Base-by-base conservation (phyloP, 2,888 invertebrate genomes). In the Aphidoletes aphidimyza region DNA sequence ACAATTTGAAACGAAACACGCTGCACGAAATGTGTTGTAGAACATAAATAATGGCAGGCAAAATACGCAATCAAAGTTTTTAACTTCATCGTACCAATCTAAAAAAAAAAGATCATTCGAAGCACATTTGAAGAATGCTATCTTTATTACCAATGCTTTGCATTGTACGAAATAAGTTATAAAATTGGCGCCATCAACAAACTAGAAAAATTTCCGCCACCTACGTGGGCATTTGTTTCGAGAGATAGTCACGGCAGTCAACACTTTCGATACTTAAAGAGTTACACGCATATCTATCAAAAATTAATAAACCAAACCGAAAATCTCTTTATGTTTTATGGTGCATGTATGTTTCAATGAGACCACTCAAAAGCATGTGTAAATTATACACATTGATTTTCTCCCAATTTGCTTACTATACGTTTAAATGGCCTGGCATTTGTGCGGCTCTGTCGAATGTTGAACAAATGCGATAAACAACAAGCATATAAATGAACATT, bases 221-320 rank as follows among this genome's bases (percentile, higher is more conserved):
- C 81, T 81, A 81, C 81, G 37, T 81, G 2, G 81, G 37, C 0
- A 78, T 22, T 37, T 22, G 19, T n/a, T 37, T 37, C 0, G 34
- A 69, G 69, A 69, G 36, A 26, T 17, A 14, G 47, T 47, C 17
- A 2, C 26, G 17, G 37, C 81, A 81, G 37, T 81, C 81, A 81
- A 81, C 81, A 81, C 81, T 81, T 81, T 81, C 81, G 37, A 37
- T 81, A 37, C 37, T 81, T 81, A 81, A 81, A n/a, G 37, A 36
- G 22, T 81, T 81, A 81, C 81, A 81, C 81, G 81, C 81, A 81
- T 81, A 81, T 81, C 81, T 36, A 81, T 81, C 81, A 81, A 81
- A n/a, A 81, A 37, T 37, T 81, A 30, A 69, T 69, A 69, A 69
- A 69, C 11, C 34, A 9, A 69, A 54, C 26, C 69, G 69, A 69